These are phyloP conservation scores for Rhagonycha fulva DNA, from an alignment of 2,888 invertebrate genomes.

Conservation along the genomic window DNA sequence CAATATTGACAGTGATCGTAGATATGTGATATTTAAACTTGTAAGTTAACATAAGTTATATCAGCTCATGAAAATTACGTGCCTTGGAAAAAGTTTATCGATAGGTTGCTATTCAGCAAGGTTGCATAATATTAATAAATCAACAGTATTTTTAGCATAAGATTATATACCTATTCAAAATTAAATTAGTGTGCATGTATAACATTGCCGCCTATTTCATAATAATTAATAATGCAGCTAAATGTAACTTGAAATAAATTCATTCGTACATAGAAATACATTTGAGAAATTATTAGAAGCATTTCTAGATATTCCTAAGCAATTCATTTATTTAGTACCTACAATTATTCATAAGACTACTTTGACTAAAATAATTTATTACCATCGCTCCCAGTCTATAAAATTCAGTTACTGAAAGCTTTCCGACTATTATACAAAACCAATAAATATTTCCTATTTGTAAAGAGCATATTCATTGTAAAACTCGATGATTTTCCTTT, in stretches of 20 bases:
- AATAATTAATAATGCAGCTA: neutral
- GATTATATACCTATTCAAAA: conserved; percentile 1
- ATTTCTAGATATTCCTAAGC: neutral
- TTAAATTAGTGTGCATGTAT: neutral
- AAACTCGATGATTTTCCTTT: neutral
- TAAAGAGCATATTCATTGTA: neutral
- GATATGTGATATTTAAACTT: conserved; percentile 21
- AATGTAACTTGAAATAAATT: neutral
- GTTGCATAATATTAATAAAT: conserved; percentile 6
- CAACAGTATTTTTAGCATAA: conserved; percentile 24
- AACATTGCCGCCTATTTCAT: neutral
- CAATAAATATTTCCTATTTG: neutral
- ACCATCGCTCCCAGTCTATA: too few relatives aligned
- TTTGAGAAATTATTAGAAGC: neutral
- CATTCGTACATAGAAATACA: neutral
- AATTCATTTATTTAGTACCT: neutral
- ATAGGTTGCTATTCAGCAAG: conserved; percentile 8
- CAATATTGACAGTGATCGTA: conserved; percentile 20
- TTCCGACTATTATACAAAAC: neutral
- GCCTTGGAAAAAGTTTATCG: conserved; percentile 14
- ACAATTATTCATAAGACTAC: too few relatives aligned
- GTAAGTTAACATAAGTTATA: conserved; percentile 1
- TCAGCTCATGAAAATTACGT: conserved; percentile 19
- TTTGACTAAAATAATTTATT: too few relatives aligned
- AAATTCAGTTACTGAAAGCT: too few relatives aligned